phyloP scores from a whole-genome alignment of 1,140 invertebrate species.

The Babylonia areolata region DNA sequence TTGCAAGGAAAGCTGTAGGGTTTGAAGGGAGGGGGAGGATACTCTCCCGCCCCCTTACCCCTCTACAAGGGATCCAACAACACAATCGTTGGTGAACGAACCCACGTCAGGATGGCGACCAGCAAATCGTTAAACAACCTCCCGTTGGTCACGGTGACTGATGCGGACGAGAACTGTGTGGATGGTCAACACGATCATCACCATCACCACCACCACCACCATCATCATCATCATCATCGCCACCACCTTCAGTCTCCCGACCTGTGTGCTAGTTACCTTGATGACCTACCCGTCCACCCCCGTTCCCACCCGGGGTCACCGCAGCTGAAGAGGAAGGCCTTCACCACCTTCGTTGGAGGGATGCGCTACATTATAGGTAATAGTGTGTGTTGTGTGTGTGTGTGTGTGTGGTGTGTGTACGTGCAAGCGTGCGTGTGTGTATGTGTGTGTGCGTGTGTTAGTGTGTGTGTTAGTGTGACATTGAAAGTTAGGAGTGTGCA shows the following conservation, averaged over 20 bases:
- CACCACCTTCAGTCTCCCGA: neutral
- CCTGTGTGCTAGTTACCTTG: neutral
- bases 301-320: conserved; percentile 61
- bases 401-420: conserved; percentile 7
- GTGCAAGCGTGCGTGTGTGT: too few relatives aligned
- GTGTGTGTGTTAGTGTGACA: too few relatives aligned
- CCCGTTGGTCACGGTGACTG: conserved; percentile 59
- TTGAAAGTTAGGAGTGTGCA: too few relatives aligned
- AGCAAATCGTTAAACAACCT: conserved; percentile 53
- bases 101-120: neutral
- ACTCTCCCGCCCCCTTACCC: too few relatives aligned
- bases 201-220: neutral
- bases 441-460: too few relatives aligned
- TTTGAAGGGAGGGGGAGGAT: too few relatives aligned
- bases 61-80: too few relatives aligned
- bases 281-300: conserved; percentile 38
- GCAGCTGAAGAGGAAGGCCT: conserved; percentile 52
- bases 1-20: too few relatives aligned
- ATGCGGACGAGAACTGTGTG: conserved; percentile 38
- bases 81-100: too few relatives aligned
- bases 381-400: neutral
- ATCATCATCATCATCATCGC: neutral
- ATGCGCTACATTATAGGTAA: conserved; percentile 66
- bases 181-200: neutral
- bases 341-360: conserved; percentile 59